phyloP scores from a whole-genome alignment of 2,888 invertebrate species.

The Andrena flavipes region DNA sequence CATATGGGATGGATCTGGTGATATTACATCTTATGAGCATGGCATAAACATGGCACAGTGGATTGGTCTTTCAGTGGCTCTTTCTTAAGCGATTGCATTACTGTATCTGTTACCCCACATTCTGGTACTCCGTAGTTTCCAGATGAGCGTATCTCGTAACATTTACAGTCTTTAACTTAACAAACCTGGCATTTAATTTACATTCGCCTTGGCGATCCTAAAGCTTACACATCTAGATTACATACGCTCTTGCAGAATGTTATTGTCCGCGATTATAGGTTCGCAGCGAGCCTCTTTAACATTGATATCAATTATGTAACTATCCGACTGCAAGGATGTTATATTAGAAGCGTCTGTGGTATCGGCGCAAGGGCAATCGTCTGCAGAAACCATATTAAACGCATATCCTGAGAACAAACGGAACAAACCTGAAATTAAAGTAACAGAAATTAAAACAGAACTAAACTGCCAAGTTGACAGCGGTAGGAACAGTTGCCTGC shows the following conservation, averaged over 20 bases:
- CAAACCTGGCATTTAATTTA: slow-evolving; percentile 24
- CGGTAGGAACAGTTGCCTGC: slow-evolving; percentile 16
- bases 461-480: slow-evolving; percentile 70
- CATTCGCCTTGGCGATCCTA: neutral
- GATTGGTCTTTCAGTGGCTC: slow-evolving; percentile 22
- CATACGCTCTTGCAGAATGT: slow-evolving; percentile 28
- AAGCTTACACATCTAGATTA: neutral
- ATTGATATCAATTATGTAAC: slow-evolving; percentile 42
- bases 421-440: slow-evolving; percentile 50
- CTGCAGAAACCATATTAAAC: slow-evolving; percentile 68
- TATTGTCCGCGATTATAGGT: slow-evolving; percentile 6
- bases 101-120: slow-evolving; percentile 16
- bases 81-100: slow-evolving; percentile 22
- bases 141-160: slow-evolving; percentile 33
- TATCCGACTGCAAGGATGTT: slow-evolving; percentile 72
- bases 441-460: slow-evolving; percentile 65
- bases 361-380: slow-evolving; percentile 71
- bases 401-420: slow-evolving; percentile 50
- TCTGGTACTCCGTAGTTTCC: slow-evolving; percentile 33
- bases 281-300: slow-evolving; percentile 25
- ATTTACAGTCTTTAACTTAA: slow-evolving; percentile 66
- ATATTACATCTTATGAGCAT: slow-evolving; percentile 70
- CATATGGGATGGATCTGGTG: slow-evolving; percentile 6
- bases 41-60: slow-evolving; percentile 66
- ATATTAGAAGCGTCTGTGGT: slow-evolving; percentile 73